Percentiles rank a stretch among this genome's conserved stretches.
Conservation (phyloP, 2,888 invertebrate species). For the Cheilosia pagana region DNA sequence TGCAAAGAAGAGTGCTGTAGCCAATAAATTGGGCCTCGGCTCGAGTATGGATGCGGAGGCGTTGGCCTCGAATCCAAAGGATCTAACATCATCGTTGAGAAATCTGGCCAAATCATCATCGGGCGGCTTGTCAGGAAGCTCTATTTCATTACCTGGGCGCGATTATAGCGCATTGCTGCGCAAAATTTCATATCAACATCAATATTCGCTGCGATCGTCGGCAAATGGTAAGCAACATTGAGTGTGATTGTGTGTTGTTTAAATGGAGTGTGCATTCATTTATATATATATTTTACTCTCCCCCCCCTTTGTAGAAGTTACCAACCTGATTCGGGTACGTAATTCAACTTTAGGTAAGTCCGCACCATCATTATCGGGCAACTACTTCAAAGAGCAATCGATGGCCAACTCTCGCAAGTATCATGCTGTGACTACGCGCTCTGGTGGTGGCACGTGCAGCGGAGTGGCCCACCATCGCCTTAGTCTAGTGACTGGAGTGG, state of each 20-base stretch:
- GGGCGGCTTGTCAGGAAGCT: constrained; percentile 82
- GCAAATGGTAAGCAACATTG: constrained; percentile 79
- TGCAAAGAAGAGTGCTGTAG: constrained; percentile 30
- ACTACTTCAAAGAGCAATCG: constrained; percentile 85
- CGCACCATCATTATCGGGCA: constrained; percentile 93
- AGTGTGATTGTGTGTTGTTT: background rate
- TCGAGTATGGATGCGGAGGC: constrained; percentile 76
- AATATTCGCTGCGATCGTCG: constrained; percentile 81
- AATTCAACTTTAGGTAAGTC: constrained; percentile 96
- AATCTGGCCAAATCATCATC: constrained; percentile 82
- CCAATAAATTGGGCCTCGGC: constrained; percentile 36
- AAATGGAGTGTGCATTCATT: background rate
- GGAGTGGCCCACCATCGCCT: constrained; percentile 88
- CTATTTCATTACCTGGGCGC: constrained; percentile 81
- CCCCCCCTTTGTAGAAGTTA: constrained; percentile 80
- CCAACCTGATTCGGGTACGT: constrained; percentile 94
- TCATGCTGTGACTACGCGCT: constrained; percentile 74
- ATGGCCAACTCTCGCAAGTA: constrained; percentile 46
- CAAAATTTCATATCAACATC: constrained; percentile 83
- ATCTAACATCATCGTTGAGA: constrained; percentile 76
- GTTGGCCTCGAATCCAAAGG: constrained; percentile 79
- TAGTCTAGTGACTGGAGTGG: constrained; percentile 89
- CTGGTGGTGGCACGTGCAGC: constrained; percentile 79
- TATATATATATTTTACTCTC: background rate
- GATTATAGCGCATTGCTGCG: constrained; percentile 80